Evolutionary conservation across 1,140 invertebrate species (phyloP), one percentile per base, ranked within the genome.

Genomic region (Nixonia krombeini): DNA sequence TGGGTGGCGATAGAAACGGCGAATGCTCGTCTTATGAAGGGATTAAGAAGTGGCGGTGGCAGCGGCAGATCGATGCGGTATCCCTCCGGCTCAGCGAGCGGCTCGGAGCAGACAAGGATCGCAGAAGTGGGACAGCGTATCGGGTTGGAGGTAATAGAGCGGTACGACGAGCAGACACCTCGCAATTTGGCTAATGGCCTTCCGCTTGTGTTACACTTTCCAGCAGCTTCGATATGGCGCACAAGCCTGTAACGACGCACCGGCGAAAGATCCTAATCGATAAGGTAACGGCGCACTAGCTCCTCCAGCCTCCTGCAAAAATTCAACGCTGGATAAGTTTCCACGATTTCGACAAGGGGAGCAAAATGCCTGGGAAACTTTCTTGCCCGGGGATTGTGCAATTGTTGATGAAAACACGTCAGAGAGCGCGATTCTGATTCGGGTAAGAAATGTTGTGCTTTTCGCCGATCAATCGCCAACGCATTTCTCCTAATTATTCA

Each of bases 121-220:
- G 51, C 46, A 49, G 56, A 65, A 65, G 55, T 53, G 61, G 61
- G 50, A 57, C 56, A 44, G 52, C 58, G 59, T 64, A 71, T 69
- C 70, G 37, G 70, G 56, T 58, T 65, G 73, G 70, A 77, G 75
- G 78, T 81, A 81, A 81, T 81, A 80, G 76, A 80, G 73, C 77
- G 76, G 70, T 78, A 77, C 78, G 79, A 79, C 79, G 76, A 79
- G 78, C 75, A 82, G 77, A 80, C 80, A 79, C 76, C 78, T 79
- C 72, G 77, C 77, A 80, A 82, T 80, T 82, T 82, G 73, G 80
- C 75, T 82, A 82, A 82, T 82, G 78, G 80, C 71, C 73, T 80
- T 77, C 72, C 76, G 70, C 67, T 70, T 70, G 61, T 64, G 72
- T 70, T 72, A 70, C 75, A 78, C 70, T 72, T 66, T 70, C 70